A percentile compares a stretch with the other conserved stretches of the same genome.
Evolutionary conservation across 1,140 invertebrate genomes (phyloP).

Genomic region (Drosophila tsacasi): DNA sequence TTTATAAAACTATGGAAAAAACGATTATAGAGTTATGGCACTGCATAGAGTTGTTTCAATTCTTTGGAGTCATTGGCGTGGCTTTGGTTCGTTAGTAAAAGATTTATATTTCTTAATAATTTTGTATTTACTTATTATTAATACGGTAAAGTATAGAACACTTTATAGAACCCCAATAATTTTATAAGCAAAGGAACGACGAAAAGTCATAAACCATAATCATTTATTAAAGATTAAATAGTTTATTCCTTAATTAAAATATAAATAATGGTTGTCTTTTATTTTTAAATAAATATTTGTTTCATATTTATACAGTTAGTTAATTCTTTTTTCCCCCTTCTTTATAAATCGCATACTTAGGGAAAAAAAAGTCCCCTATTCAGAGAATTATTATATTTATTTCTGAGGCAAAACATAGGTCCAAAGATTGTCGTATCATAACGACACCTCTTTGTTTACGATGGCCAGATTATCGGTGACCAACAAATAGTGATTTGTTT

Average conservation of each 20-base stretch:
- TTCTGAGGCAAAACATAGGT: background rate
- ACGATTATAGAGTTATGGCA: background rate
- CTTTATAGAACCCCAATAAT: too few relatives aligned
- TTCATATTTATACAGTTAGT: background rate
- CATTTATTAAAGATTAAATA: too few relatives aligned
- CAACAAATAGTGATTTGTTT: constrained; percentile 41
- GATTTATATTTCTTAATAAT: too few relatives aligned
- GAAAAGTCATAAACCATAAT: too few relatives aligned
- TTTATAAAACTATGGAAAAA: background rate
- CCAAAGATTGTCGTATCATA: background rate
- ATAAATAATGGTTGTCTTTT: too few relatives aligned
- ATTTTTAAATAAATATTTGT: background rate
- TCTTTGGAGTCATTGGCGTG: too few relatives aligned
- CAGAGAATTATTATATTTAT: background rate
- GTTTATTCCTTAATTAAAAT: too few relatives aligned
- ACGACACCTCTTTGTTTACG: constrained; percentile 24
- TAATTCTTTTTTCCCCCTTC: background rate
- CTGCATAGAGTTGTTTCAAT: background rate
- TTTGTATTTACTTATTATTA: too few relatives aligned
- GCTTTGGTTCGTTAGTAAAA: too few relatives aligned
- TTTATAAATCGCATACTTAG: too few relatives aligned
- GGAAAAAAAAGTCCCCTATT: background rate
- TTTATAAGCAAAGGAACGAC: too few relatives aligned
- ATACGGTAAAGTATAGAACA: too few relatives aligned
- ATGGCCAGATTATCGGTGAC: constrained; percentile 11